Percentiles rank a stretch among this genome's conserved stretches.
Evolutionary conservation across 2,888 invertebrate species (phyloP).

Genomic region (Stegophylla sp.): DNA sequence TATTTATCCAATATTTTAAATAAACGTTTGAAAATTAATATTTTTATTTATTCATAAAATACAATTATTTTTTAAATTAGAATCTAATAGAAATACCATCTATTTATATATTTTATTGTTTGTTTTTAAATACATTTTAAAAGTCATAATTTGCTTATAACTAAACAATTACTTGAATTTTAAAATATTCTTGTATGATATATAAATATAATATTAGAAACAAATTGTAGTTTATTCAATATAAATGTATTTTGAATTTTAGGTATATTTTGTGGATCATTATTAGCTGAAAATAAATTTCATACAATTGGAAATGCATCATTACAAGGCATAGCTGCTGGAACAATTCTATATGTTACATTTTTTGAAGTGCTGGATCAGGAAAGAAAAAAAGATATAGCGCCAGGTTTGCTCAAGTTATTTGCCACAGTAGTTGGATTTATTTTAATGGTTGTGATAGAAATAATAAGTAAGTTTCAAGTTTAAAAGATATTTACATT

Average conservation of each 20-base stretch:
- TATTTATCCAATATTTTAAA: too few species aligned
- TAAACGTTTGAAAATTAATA: too few species aligned
- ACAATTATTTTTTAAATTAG: too few species aligned
- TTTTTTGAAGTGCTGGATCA: slow-evolving; percentile 68
- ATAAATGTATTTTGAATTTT: slow-evolving; percentile 12
- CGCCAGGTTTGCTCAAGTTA: slow-evolving; percentile 60
- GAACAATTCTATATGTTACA: slow-evolving; percentile 68
- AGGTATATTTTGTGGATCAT: slow-evolving; percentile 66
- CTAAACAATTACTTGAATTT: not conserved
- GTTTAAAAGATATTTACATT: not conserved
- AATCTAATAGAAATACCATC: too few species aligned
- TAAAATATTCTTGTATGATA: not conserved
- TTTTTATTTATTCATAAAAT: too few species aligned
- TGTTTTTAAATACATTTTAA: too few species aligned
- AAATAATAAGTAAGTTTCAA: slow-evolving; percentile 59
- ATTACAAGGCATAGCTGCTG: slow-evolving; percentile 67
- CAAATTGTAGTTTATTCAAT: not conserved
- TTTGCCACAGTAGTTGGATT: slow-evolving; percentile 61
- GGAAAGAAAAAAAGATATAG: slow-evolving; percentile 59
- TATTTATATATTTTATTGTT: too few species aligned
- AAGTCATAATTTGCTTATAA: too few species aligned
- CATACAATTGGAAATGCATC: slow-evolving; percentile 66
- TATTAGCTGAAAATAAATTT: slow-evolving; percentile 64
- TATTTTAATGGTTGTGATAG: slow-evolving; percentile 60
- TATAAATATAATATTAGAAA: not conserved